These are phyloP conservation scores for Prionailurus viverrinus DNA, from an alignment of 2,113 vertebrate genomes.

Conservation along the genomic window DNA sequence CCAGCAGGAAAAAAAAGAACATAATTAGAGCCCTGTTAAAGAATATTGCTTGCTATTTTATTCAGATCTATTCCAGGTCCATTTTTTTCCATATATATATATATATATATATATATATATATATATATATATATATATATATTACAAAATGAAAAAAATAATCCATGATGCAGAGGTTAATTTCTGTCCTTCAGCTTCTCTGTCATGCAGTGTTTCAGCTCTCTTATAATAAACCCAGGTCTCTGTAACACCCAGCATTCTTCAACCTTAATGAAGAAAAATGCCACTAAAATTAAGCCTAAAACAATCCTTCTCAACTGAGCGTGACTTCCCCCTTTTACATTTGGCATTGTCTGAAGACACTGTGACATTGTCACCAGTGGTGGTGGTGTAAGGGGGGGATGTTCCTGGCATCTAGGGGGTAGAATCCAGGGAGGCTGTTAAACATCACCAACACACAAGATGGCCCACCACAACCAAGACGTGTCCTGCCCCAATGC, in stretches of 20 bases:
- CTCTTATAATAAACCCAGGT: background rate
- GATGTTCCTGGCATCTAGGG: background rate
- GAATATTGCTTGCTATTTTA: background rate
- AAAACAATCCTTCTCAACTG: background rate
- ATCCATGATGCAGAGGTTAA: background rate
- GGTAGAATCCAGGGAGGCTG: background rate
- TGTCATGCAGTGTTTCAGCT: background rate
- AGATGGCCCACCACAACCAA: no score
- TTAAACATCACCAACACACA: rapidly evolving
- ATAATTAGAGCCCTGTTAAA: background rate
- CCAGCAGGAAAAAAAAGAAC: background rate
- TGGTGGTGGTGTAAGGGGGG: rapidly evolving
- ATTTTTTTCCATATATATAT: background rate
- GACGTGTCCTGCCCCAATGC: background rate
- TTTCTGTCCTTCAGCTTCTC: background rate
- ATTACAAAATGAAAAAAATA: background rate
- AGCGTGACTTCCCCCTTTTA: background rate
- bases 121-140: background rate
- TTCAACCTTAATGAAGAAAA: background rate
- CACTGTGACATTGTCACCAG: background rate
- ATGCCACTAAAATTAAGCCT: background rate
- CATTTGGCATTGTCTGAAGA: background rate
- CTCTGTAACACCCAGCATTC: background rate
- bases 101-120: background rate
- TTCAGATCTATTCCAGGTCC: background rate